Conservation (phyloP, 2,113 vertebrate genomes). For the Tilapia sparmanii region DNA sequence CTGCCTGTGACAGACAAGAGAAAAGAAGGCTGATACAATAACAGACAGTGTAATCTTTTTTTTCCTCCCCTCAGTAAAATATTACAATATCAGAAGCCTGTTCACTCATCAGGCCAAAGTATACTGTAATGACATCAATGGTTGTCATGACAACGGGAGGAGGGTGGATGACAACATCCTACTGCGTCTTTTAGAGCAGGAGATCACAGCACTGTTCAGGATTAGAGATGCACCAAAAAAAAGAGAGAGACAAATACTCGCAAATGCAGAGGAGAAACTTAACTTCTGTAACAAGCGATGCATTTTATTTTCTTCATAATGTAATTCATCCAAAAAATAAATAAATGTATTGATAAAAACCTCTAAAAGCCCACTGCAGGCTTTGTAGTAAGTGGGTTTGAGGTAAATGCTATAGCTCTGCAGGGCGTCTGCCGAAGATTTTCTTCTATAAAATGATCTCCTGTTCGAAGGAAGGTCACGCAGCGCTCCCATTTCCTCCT, state of each 20-base stretch:
- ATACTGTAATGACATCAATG: constrained; percentile 68
- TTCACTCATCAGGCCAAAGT: constrained; percentile 43
- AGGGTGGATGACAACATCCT: constrained; percentile 62
- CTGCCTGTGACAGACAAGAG: constrained; percentile 14
- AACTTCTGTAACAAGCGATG: neutral
- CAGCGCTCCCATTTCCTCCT: neutral
- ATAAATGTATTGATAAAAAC: neutral
- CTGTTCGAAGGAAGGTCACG: constrained; percentile 6
- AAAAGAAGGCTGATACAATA: neutral
- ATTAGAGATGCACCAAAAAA: constrained; percentile 6
- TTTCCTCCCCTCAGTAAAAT: neutral
- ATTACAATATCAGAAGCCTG: constrained; percentile 34
- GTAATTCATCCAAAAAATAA: neutral
- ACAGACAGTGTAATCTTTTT: constrained; percentile 8
- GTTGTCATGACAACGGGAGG: constrained; percentile 59
- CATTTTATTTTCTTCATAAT: neutral
- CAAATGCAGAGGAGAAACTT: neutral
- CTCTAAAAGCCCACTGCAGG: neutral
- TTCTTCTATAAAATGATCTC: neutral
- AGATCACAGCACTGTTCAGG: constrained; percentile 32
- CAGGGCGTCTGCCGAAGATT: neutral
- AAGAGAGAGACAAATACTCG: neutral
- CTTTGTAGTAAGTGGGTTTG: neutral
- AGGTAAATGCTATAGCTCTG: neutral
- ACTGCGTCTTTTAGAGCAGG: constrained; percentile 39